Conservation (phyloP, 1,140 invertebrate genomes). For the Drosophila varians region DNA sequence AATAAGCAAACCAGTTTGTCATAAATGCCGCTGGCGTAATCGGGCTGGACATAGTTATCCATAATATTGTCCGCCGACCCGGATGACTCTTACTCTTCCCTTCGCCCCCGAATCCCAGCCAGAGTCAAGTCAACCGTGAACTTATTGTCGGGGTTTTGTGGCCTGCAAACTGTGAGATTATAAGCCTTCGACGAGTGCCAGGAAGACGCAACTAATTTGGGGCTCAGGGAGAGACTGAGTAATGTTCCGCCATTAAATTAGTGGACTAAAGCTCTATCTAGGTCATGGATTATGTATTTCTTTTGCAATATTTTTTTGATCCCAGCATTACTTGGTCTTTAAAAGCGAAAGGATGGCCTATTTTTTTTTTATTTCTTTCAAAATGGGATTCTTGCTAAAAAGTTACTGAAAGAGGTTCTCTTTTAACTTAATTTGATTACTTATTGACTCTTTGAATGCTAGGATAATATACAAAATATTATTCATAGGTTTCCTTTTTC, state of each 20-base stretch:
- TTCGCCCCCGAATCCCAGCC: neutral
- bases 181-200: constrained; percentile 6
- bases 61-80: constrained; percentile 36
- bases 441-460: too few species aligned
- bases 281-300: neutral
- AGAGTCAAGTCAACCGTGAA: constrained; percentile 60
- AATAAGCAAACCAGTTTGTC: constrained; percentile 77
- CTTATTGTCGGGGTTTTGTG: constrained; percentile 67
- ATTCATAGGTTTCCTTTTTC: too few species aligned
- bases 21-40: constrained; percentile 54
- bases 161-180: constrained; percentile 73
- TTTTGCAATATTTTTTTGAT: too few species aligned
- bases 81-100: constrained; percentile 22
- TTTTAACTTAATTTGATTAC: too few species aligned
- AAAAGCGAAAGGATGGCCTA: too few species aligned
- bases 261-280: neutral
- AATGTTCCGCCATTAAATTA: constrained; percentile 7
- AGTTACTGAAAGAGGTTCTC: too few species aligned
- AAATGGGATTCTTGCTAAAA: too few species aligned
- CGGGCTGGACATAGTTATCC: constrained; percentile 37
- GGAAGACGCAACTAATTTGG: constrained; percentile 7
- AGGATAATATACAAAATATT: too few species aligned
- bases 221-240: neutral
- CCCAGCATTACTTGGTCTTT: too few species aligned
- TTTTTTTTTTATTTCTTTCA: too few species aligned